Base-by-base conservation (phyloP, 2,797 vertebrate genomes). In the Acipenser oxyrinchus region DNA sequence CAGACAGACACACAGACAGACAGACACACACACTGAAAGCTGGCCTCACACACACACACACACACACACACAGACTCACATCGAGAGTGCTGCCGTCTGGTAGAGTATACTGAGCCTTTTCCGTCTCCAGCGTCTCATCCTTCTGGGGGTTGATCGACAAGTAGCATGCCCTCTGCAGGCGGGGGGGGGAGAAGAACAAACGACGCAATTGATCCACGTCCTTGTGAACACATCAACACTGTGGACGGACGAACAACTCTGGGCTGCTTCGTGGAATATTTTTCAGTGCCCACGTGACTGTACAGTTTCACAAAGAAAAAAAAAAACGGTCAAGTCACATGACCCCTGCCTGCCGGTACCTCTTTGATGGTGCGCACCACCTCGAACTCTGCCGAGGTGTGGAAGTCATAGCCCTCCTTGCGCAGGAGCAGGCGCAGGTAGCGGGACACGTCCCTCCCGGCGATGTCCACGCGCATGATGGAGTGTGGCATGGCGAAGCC, bases 401-500 rank as follows among this genome's bases (percentile, higher is more conserved):
- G 93, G 78, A 95, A 95, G 78, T 95, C 92, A 6, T 91, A 89
- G 6, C 94, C 94, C 66, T 95, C 93, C 69, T 95, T 95, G 67
- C 93, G 90, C 68, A 95, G 82, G 65, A 95, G 89, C 72, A 95
- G 85, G 0, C 91, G 90, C 8, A 95, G 89, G 75, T 93, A 94
- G 50, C 92, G 89, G 7, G 93, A 94, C 6, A 95, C 90, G 2
- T 94, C 93, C 0, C 93, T 81, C 2, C 93, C 94, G 0, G 94
- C 94, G 1, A 95, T 86, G 79, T 95, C 94, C 66, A 95, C 92
- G 0, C 93, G 87, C 92, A 93, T 93, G 81, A 95, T 95, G 68
- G 93, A 94, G 82, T 95, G 94, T 0, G 94, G 93, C 79, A 95
- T 94, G 72, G 93, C 93, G 0, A 95, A 95, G 68, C 94, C 94